Base-by-base conservation (phyloP, 2,888 invertebrate genomes). In the Ectemnius continuus region DNA sequence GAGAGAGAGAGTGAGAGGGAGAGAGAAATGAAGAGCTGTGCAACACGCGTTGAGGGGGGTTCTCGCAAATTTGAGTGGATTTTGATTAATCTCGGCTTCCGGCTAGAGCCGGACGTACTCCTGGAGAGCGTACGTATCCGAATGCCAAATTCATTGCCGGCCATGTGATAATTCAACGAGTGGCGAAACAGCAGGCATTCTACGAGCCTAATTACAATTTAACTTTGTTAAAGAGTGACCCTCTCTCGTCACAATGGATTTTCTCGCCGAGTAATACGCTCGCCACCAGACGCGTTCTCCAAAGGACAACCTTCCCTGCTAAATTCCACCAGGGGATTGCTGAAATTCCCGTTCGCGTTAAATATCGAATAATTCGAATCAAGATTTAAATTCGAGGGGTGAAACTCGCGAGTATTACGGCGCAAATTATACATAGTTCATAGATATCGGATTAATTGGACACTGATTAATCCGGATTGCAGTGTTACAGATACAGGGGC, bases 61-160 rank as follows among this genome's bases (percentile, higher is more conserved):
- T 82, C 59, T 70, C 36, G 8, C 56, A 67, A 72, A 82, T 82
- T 80, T 80, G 82, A 82, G 82, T 78, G 76, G 76, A 67, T 82
- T 82, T 80, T 82, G 76, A 82, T 82, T 80, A 82, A 75, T 78
- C 80, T 66, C 75, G 64, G 78, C 36, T 78, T 75, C 80, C 78
- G 77, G 79, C 48, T 78, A 65, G 61, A 68, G 45, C 48, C 56
- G 36, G 36, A 36, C 36, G 64, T 58, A 67, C 70, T 75, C 73
- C 70, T 67, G 63, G 59, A 67, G 68, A 72, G 73, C 79, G 2
- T 36, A 8, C 36, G 79, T 78, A 80, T 78, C 80, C 71, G 80
- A 81, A 82, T 82, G 59, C 73, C 78, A 78, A 66, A 82, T 81
- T 81, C 75, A 78, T 78, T 73, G 65, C 73, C 52, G 47, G 60